Conservation (phyloP, 2,797 vertebrate species). For the Manis crassicaudata region DNA sequence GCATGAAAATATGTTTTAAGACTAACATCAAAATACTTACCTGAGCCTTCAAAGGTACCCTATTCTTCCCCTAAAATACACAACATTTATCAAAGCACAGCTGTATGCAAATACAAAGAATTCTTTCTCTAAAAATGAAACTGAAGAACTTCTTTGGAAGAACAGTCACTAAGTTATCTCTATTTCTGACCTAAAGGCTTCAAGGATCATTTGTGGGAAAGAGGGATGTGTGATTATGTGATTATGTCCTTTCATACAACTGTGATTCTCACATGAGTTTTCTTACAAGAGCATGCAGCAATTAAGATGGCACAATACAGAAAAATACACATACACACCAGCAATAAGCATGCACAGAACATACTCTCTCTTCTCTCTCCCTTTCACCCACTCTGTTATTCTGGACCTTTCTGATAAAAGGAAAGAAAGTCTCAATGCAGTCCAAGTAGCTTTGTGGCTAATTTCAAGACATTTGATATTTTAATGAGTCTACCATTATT, state of each 20-base stretch:
- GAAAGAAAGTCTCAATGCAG: not conserved
- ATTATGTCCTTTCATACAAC: not conserved
- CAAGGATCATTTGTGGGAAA: not conserved
- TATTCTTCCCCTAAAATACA: slow-evolving; percentile 10
- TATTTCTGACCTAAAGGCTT: slow-evolving; percentile 5
- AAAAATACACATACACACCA: not conserved
- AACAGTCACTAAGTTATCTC: not conserved
- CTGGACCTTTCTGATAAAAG: not conserved
- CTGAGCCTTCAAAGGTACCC: not conserved
- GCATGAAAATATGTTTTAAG: slow-evolving; percentile 41
- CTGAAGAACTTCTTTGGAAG: not conserved
- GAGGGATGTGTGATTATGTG: not conserved
- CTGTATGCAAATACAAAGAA: slow-evolving; percentile 6
- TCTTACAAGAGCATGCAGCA: not conserved
- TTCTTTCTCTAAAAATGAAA: slow-evolving; percentile 15
- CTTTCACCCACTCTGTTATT: not conserved
- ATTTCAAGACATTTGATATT: not conserved
- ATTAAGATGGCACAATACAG: not conserved
- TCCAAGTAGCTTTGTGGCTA: not conserved
- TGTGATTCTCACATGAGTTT: not conserved
- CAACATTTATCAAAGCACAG: slow-evolving; percentile 3
- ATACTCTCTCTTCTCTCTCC: not conserved
- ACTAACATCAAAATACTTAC: slow-evolving; percentile 43
- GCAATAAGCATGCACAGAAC: not conserved
- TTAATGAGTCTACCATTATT: not conserved